Evolutionary conservation across 1,140 invertebrate genomes (phyloP).

Genomic region (Asbolus verrucosus): DNA sequence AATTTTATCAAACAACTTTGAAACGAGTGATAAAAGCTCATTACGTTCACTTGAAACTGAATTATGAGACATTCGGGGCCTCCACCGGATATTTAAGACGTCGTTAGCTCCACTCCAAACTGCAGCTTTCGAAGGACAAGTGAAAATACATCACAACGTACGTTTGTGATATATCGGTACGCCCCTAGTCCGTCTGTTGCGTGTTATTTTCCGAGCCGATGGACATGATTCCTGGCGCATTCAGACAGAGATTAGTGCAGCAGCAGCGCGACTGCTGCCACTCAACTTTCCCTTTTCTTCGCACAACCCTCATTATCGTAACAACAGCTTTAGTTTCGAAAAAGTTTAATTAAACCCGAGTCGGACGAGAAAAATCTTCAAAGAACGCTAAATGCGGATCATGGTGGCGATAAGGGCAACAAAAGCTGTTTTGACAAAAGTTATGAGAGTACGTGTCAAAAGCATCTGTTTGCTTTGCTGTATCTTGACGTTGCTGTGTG

Average conservation of each 20-base stretch:
- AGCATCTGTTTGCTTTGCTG: constrained; percentile 41
- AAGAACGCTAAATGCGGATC: neutral
- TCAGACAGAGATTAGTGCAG: constrained; percentile 60
- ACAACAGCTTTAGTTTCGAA: constrained; percentile 4
- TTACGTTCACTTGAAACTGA: too few species aligned
- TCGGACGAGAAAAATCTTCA: neutral
- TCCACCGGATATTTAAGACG: neutral
- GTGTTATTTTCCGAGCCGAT: constrained; percentile 61
- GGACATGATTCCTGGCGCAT: constrained; percentile 60
- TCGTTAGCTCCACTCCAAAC: too few species aligned
- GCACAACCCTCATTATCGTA: constrained; percentile 14
- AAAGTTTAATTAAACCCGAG: too few species aligned
- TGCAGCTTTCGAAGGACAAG: too few species aligned
- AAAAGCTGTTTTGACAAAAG: constrained; percentile 13
- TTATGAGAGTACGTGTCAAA: constrained; percentile 37
- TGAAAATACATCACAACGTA: constrained; percentile 1
- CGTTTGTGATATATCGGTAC: neutral
- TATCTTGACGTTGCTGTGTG: constrained; percentile 22
- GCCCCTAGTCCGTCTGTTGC: constrained; percentile 44
- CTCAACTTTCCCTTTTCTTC: constrained; percentile 52
- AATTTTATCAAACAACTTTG: too few species aligned
- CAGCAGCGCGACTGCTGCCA: constrained; percentile 59
- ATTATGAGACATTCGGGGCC: too few species aligned
- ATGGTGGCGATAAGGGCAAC: constrained; percentile 13
- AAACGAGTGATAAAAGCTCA: too few species aligned